Evolutionary conservation across 2,797 vertebrate genomes (phyloP).

Genomic region (Molothrus aeneus): DNA sequence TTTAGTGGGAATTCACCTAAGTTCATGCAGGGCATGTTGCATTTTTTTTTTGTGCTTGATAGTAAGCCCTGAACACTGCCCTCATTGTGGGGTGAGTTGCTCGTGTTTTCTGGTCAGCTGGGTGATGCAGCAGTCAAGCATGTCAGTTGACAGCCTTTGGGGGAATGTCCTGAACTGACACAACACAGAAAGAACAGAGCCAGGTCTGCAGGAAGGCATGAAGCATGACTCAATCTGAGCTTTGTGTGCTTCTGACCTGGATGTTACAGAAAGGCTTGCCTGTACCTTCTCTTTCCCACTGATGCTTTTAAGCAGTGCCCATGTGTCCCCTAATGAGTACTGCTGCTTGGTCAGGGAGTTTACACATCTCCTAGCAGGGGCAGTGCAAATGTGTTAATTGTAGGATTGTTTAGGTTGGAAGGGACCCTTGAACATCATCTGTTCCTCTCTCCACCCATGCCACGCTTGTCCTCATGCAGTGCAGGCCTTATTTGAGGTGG

Average conservation of each 20-base stretch:
- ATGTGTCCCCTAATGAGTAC: not conserved
- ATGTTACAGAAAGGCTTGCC: not conserved
- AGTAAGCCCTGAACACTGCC: not conserved
- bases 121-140: not conserved
- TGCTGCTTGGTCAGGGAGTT: not conserved
- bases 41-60: not conserved
- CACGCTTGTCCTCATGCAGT: fast-evolving
- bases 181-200: not conserved
- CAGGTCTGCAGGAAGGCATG: not conserved
- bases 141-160: slow-evolving; percentile 2
- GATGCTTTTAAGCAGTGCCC: not conserved
- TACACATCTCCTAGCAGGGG: not conserved
- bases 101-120: slow-evolving; percentile 26
- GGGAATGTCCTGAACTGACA: slow-evolving; percentile 39
- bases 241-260: not conserved
- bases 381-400: not conserved
- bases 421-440: not conserved
- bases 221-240: not conserved
- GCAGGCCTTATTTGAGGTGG: not conserved
- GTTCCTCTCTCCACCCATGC: not conserved
- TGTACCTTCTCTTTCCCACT: not conserved
- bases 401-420: not conserved
- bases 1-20: not conserved
- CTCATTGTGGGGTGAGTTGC: not conserved
- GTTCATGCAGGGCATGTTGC: not conserved